Percentiles rank a stretch among this genome's conserved stretches.
Evolutionary conservation across 2,888 invertebrate species (phyloP).

Genomic region (Dilophus febrilis): DNA sequence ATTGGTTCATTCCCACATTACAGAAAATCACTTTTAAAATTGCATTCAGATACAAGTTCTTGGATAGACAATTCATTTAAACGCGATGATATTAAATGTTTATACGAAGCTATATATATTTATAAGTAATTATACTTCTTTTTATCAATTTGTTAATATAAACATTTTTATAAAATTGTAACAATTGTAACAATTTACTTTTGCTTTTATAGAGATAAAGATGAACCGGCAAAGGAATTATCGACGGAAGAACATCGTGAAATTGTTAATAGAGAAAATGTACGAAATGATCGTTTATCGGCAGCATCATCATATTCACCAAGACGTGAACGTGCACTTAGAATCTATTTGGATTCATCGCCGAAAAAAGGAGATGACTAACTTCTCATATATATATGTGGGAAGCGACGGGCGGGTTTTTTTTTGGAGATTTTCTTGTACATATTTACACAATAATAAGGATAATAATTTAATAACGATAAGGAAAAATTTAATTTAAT

Average conservation of each 20-base stretch:
- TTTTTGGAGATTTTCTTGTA: no score
- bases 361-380: constrained; percentile 14
- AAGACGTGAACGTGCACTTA: constrained; percentile 50
- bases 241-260: constrained; percentile 43
- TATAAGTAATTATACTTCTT: no score
- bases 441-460: no score
- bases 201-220: constrained; percentile 36
- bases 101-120: no score
- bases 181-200: not conserved
- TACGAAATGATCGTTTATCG: constrained; percentile 31
- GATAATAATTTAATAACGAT: no score
- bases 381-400: no score
- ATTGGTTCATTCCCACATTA: constrained; percentile 33
- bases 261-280: constrained; percentile 40
- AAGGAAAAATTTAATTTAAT: no score
- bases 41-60: not conserved
- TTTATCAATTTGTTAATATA: no score
- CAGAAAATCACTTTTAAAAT: constrained; percentile 11
- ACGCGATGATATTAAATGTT: not conserved
- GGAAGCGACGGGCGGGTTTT: no score
- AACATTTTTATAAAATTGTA: no score
- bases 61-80: not conserved
- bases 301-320: constrained; percentile 35
- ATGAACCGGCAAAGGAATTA: constrained; percentile 38
- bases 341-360: constrained; percentile 48